Evolutionary conservation across 37 sponge, comb jelly and placozoan genomes (phyloP), one percentile per base, ranked within the genome.

Genomic region (Eunapius fragilis): DNA sequence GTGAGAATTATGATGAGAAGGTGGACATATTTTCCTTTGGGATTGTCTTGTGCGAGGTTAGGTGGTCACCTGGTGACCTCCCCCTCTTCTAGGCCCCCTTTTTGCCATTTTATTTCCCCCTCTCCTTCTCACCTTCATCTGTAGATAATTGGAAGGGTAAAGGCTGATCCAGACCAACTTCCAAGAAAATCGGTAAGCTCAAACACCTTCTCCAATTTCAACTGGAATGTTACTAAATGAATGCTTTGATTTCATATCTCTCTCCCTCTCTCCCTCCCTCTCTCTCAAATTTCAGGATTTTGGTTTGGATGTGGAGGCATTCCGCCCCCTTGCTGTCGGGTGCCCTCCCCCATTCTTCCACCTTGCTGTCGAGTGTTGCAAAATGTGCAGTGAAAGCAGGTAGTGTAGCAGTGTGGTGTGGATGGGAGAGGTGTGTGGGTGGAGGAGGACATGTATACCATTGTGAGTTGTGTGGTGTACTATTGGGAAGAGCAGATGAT

Each of bases 21-120:
- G 97, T 94, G 2, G 97, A 96, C 76, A 81, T 96, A 14, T 96
- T 91, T 74, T 94, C 94, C 13, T 96, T 72, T 94, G 97, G 97
- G n/a, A 94, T 96, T 70, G 88, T 96, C 14, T 41, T 94, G 12
- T 96, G 94, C 85, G 97, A 96, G 87, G 95, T 95, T 32, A 75
- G 82, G 19, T 35, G 2, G 23, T 67, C 36, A 13, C 23, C 25
- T n/a, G n/a, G n/a, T n/a, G n/a, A n/a, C n/a, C n/a, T n/a, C n/a
- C n/a, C n/a, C n/a, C n/a, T n/a, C 72, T 36, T 76, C 22, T 9
- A n/a, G n/a, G 17, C 35, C 23, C 4, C 27, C 13, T 19, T 58
- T 58, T 58, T 19, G 58, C 58, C 58, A 17, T 17, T 58, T 17
- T 11, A 58, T 58, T 58, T 13, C 58, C 58, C 17, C 14, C 58